A percentile compares a stretch with the other conserved stretches of the same genome.
phyloP scores from a whole-genome alignment of 2,888 invertebrate genomes.

The Apamea crenata region DNA sequence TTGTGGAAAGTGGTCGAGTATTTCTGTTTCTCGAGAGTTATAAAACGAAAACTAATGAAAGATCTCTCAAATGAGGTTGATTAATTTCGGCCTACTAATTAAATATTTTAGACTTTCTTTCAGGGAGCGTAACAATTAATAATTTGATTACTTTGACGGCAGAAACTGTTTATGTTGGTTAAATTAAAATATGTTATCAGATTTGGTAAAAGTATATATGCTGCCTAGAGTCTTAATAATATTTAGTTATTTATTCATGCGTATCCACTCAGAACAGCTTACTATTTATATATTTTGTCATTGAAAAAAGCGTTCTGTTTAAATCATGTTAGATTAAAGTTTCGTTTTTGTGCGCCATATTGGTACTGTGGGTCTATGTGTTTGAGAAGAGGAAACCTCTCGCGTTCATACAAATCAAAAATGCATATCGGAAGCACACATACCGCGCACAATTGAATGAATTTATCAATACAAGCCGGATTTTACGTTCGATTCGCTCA shows the following conservation, averaged over 20 bases:
- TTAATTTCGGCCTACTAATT: neutral
- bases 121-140: constrained; percentile 7
- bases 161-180: neutral
- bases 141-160: constrained; percentile 9
- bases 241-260: constrained; percentile 19
- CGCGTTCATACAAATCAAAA: constrained; percentile 36
- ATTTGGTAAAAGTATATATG: neutral
- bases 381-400: neutral
- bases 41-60: constrained; percentile 13
- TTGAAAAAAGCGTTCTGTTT: constrained; percentile 4
- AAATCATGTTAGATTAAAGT: constrained; percentile 15
- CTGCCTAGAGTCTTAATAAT: neutral
- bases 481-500: constrained; percentile 42
- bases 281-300: neutral
- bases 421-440: constrained; percentile 51
- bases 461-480: constrained; percentile 16
- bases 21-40: neutral
- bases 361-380: neutral
- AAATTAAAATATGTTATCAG: neutral
- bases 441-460: constrained; percentile 12
- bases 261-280: neutral
- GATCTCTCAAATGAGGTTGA: constrained; percentile 20
- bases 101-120: neutral
- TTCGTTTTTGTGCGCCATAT: neutral
- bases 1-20: neutral